Evolutionary conservation across 2,888 invertebrate genomes (phyloP), one percentile per base, ranked within the genome.

Genomic region (Drosophila austrosaltans): DNA sequence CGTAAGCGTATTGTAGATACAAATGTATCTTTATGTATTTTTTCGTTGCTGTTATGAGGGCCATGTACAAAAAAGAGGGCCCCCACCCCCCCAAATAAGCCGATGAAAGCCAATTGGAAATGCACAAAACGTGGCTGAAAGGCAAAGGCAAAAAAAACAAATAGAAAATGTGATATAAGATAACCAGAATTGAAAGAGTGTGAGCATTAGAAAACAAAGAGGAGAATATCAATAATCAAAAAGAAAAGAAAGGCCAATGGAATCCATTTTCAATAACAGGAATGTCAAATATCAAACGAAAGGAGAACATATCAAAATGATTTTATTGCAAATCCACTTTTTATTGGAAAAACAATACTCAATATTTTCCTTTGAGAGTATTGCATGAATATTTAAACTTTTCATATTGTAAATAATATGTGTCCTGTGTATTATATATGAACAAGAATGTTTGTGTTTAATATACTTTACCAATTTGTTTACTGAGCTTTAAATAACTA

Each of bases 41-140:
- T 56, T 48, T 57, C 30, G 44, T 54, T 54, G 42, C 8, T 75
- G 56, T 53, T 69, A 57, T 42, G 73, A 53, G 75, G 63, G 73
- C 60, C 70, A 72, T 72, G 75, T 62, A 54, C 69, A 44, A 25
- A 62, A 16, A 60, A 28, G 5, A 20, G 8, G 22, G 16, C 16
- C 30, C 22, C 39, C 39, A 22, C 4, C 28, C 16, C 57, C 56
- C 57, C 54, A 63, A 59, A 56, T 63, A 75, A 72, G 62, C 60
- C 69, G 74, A 59, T 78, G 66, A 81, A 81, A 77, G 70, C 75
- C 77, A 79, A 84, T 81, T 77, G 81, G 57, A 72, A 77, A 88
- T 88, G 78, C 84, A 63, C 69, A 62, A 66, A 87, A 82, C 85
- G 87, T 82, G 82, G 68, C 65, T 57, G 53, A 48, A 73, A 60